phyloP scores from a whole-genome alignment of 1,140 invertebrate genomes.

The Dreissena rostriformis region DNA sequence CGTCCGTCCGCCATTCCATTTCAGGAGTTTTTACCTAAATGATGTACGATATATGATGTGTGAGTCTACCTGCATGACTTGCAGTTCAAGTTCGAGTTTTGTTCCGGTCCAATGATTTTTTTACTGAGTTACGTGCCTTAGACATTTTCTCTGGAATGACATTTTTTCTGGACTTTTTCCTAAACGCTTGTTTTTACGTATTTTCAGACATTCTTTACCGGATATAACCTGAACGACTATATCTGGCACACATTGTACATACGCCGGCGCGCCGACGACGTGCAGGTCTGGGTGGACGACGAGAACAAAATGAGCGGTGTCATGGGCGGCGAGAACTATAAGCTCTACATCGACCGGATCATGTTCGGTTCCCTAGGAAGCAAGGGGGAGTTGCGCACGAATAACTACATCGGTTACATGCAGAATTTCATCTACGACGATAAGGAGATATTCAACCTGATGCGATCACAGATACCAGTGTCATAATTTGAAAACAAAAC shows the following conservation, averaged over 20 bases:
- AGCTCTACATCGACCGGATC: conserved; percentile 59
- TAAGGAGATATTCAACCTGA: conserved; percentile 62
- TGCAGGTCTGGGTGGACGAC: conserved; percentile 76
- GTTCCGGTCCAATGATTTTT: too few relatives aligned
- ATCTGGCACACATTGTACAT: conserved; percentile 78
- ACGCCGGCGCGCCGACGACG: conserved; percentile 71
- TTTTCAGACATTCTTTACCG: conserved; percentile 63
- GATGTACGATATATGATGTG: too few relatives aligned
- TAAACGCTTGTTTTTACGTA: too few relatives aligned
- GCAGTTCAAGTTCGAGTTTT: too few relatives aligned
- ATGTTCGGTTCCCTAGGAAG: conserved; percentile 42
- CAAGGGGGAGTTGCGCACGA: conserved; percentile 12
- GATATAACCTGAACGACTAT: conserved; percentile 74
- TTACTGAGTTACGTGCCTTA: too few relatives aligned
- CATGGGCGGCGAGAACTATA: conserved; percentile 57
- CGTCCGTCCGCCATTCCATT: too few relatives aligned
- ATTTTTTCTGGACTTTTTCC: too few relatives aligned
- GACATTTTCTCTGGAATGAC: too few relatives aligned
- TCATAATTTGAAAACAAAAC: too few relatives aligned
- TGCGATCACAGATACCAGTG: conserved; percentile 43
- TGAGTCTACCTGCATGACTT: too few relatives aligned
- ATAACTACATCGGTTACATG: conserved; percentile 72
- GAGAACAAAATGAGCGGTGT: conserved; percentile 29
- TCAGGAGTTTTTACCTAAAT: too few relatives aligned
- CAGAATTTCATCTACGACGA: conserved; percentile 71